Conservation (phyloP, 2,888 invertebrate genomes). For the Axea sp. region DNA sequence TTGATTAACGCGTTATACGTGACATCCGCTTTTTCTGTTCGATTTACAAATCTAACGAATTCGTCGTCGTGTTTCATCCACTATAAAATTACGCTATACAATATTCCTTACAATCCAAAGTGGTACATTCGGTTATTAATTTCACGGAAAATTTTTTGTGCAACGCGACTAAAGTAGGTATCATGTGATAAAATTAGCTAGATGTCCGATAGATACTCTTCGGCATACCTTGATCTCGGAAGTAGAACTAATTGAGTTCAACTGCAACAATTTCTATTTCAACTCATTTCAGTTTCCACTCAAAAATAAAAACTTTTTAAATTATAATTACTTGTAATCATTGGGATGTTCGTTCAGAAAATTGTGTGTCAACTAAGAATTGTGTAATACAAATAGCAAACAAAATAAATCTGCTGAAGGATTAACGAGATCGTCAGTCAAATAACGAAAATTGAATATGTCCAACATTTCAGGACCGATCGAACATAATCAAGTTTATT, state of each 20-base stretch:
- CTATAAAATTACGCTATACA: constrained; percentile 11
- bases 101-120: constrained; percentile 23
- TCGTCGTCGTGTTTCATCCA: constrained; percentile 33
- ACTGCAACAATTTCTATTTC: too few species aligned
- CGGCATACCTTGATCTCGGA: constrained; percentile 18
- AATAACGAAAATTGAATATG: too few species aligned
- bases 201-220: constrained; percentile 39
- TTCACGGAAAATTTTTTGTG: constrained; percentile 28
- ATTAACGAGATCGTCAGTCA: too few species aligned
- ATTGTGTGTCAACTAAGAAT: too few species aligned
- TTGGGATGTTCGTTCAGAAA: too few species aligned
- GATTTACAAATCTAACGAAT: constrained; percentile 21
- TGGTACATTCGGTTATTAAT: constrained; percentile 32
- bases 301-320: too few species aligned
- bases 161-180: constrained; percentile 21
- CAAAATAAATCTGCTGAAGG: too few species aligned
- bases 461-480: too few species aligned
- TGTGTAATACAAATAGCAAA: too few species aligned
- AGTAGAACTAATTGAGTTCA: constrained; percentile 44
- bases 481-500: too few species aligned
- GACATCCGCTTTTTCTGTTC: constrained; percentile 9
- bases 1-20: constrained; percentile 21
- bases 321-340: too few species aligned
- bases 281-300: too few species aligned
- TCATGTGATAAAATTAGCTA: constrained; percentile 27